These are phyloP conservation scores for Misgurnus mizolepis DNA, from an alignment of 2,113 vertebrate species.

Conservation along the genomic window DNA sequence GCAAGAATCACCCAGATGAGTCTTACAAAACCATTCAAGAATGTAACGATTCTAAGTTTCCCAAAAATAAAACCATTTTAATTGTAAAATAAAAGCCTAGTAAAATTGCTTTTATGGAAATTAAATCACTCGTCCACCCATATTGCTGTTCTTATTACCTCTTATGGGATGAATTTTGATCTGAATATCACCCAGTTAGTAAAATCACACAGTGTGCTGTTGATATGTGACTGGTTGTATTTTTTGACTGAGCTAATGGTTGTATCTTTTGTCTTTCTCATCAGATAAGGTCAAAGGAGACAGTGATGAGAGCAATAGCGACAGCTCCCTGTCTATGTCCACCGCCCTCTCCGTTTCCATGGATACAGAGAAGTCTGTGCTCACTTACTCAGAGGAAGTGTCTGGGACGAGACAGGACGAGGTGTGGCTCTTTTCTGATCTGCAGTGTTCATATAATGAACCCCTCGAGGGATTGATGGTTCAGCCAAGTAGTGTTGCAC, in stretches of 20 bases:
- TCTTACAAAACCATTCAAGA: no score
- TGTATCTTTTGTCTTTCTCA: slow-evolving; percentile 22
- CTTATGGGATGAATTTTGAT: background rate
- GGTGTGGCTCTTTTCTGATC: slow-evolving; percentile 56
- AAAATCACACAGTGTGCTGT: background rate
- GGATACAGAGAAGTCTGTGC: slow-evolving; percentile 75
- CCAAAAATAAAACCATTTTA: no score
- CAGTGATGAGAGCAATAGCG: slow-evolving; percentile 73
- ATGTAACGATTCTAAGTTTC: no score
- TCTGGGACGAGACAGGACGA: slow-evolving; percentile 64
- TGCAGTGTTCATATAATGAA: background rate
- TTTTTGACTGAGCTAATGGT: background rate
- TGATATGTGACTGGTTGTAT: slow-evolving; percentile 5
- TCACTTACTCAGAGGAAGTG: slow-evolving; percentile 64
- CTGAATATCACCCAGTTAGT: slow-evolving; percentile 19
- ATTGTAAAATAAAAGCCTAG: no score
- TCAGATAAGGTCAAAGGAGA: slow-evolving; percentile 76
- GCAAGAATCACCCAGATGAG: no score
- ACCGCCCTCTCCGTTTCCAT: slow-evolving; percentile 61
- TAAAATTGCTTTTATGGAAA: no score
- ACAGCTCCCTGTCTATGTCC: slow-evolving; percentile 69
- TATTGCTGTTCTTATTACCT: background rate
- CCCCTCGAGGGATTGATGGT: background rate
- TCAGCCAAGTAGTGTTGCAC: background rate
- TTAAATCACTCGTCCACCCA: no score